Percentiles rank a stretch among this genome's conserved stretches.
These are phyloP conservation scores for Dryobates pubescens DNA, from an alignment of 2,797 vertebrate genomes.

Conservation along the genomic window DNA sequence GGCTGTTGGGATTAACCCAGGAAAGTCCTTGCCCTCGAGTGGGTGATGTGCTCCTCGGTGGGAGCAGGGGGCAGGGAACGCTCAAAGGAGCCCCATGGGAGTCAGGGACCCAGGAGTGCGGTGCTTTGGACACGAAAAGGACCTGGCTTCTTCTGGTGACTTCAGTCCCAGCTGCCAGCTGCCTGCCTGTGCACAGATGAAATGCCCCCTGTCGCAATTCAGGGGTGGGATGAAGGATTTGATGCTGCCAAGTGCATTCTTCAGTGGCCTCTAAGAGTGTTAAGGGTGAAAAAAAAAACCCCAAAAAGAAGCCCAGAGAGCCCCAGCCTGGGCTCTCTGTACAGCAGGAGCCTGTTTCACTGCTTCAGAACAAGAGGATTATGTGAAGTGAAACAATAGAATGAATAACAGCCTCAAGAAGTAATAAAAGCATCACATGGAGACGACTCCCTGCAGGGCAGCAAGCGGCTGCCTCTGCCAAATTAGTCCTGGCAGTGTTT, in stretches of 20 bases:
- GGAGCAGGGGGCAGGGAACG: background rate
- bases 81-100: background rate
- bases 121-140: constrained; percentile 39
- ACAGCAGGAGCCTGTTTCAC: background rate
- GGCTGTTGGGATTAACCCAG: constrained; percentile 36
- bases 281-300: background rate
- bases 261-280: background rate
- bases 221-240: background rate
- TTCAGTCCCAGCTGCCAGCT: constrained; percentile 6
- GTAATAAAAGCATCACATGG: constrained; percentile 29
- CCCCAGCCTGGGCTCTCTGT: background rate
- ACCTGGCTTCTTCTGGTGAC: constrained; percentile 14
- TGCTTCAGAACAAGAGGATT: constrained; percentile 14
- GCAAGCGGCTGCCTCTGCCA: background rate
- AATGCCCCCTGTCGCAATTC: constrained; percentile 27
- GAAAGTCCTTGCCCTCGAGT: constrained; percentile 21
- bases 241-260: constrained; percentile 5
- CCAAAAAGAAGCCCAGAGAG: background rate
- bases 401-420: constrained; percentile 37
- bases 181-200: background rate
- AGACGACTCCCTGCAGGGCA: background rate
- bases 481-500: background rate
- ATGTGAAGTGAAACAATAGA: constrained; percentile 14
- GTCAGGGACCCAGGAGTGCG: background rate
- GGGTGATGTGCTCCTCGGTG: background rate